phyloP scores from a whole-genome alignment of 1,140 invertebrate species.

The Gryllus bimaculatus region DNA sequence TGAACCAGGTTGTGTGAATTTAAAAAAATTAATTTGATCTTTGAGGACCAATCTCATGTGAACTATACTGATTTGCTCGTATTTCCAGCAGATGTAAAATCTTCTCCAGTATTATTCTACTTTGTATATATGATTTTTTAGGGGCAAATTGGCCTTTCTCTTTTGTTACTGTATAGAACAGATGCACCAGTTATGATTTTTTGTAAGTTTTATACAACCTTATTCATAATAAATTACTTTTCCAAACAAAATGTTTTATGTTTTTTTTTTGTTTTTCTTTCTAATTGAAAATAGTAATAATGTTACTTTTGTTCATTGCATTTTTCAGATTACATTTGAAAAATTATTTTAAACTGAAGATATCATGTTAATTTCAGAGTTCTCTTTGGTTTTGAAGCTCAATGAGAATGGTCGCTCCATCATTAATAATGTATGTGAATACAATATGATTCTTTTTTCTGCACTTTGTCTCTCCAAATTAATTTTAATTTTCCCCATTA shows the following conservation, averaged over 20 bases:
- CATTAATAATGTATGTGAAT: too few species aligned
- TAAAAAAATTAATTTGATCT: neutral
- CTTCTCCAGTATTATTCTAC: neutral
- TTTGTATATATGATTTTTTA: neutral
- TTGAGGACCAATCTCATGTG: neutral
- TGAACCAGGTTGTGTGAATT: neutral
- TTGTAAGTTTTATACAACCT: slow-evolving; percentile 1
- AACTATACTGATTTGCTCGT: neutral
- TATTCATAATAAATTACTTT: neutral
- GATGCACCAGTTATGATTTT: neutral
- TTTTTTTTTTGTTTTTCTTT: neutral
- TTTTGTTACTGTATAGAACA: neutral
- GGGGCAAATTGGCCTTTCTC: neutral
- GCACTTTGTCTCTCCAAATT: too few species aligned
- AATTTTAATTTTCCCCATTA: too few species aligned
- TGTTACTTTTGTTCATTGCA: neutral
- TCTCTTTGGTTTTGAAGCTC: too few species aligned
- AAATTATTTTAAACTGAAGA: neutral
- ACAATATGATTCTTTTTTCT: too few species aligned
- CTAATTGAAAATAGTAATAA: neutral
- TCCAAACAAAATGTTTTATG: too few species aligned
- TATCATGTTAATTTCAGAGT: neutral
- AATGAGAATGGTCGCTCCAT: too few species aligned
- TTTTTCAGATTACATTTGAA: neutral
- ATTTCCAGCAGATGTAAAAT: neutral